Conservation (phyloP, 2,888 invertebrate genomes). For the Drosophila antonietae region DNA sequence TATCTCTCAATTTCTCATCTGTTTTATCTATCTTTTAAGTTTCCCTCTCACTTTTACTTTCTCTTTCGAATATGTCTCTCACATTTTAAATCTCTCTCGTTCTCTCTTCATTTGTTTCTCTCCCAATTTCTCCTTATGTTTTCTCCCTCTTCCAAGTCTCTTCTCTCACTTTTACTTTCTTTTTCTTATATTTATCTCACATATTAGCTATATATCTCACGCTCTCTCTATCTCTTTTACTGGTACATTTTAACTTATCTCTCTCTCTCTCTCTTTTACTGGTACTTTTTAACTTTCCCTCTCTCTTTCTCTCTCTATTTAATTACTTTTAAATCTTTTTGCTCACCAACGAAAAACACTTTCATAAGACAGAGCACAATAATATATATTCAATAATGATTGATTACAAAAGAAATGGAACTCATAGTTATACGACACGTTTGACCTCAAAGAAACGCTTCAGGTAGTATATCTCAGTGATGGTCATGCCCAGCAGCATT, state of each 20-base stretch:
- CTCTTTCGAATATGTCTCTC: too few relatives aligned
- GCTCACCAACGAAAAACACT: not conserved
- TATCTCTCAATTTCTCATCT: not conserved
- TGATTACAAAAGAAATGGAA: not conserved
- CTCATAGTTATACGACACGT: constrained; percentile 47
- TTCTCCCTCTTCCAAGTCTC: too few relatives aligned
- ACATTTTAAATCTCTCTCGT: too few relatives aligned
- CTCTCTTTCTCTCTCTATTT: not conserved
- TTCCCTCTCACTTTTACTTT: not conserved
- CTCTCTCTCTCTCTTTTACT: not conserved
- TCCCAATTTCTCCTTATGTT: too few relatives aligned
- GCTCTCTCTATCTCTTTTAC: too few relatives aligned
- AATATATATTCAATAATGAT: too few relatives aligned
- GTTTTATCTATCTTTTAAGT: too few relatives aligned
- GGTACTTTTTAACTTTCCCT: not conserved
- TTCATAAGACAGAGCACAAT: not conserved
- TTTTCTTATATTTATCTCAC: too few relatives aligned
- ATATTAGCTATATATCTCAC: too few relatives aligned
- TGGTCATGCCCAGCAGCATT: constrained; percentile 51
- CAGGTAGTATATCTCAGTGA: constrained; percentile 64
- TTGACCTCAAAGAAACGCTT: constrained; percentile 73
- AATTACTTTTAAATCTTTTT: not conserved
- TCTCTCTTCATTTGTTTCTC: not conserved
- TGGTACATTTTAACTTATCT: too few relatives aligned
- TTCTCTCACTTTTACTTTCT: not conserved